phyloP scores from a whole-genome alignment of 2,797 vertebrate species.

The Stomatorhinus walkeri region DNA sequence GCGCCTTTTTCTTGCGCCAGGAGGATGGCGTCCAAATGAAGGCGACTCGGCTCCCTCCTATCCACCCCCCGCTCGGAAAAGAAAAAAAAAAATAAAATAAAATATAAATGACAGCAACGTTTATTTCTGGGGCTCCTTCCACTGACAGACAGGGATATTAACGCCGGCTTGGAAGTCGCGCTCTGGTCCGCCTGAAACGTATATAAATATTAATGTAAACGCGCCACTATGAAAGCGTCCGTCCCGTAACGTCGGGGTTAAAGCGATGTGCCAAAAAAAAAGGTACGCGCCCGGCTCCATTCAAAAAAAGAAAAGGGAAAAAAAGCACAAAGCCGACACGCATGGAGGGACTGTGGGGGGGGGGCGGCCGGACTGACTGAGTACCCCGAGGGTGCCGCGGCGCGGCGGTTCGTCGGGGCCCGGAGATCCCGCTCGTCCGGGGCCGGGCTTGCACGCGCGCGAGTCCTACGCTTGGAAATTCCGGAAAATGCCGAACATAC shows the following conservation, averaged over 20 bases:
- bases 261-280: conserved; percentile 6
- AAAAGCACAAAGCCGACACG: conserved; percentile 25
- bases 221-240: neutral
- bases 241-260: neutral
- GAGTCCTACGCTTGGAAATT: neutral
- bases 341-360: too few species aligned
- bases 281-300: conserved; percentile 17
- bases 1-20: conserved; percentile 68
- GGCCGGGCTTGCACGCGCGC: neutral
- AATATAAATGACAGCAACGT: conserved; percentile 31
- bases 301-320: conserved; percentile 20
- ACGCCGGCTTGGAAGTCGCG: neutral
- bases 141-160: neutral
- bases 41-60: conserved; percentile 52
- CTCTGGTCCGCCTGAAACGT: neutral
- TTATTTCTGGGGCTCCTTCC: conserved; percentile 7
- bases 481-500: neutral
- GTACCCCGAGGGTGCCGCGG: neutral
- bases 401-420: neutral
- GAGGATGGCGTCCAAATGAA: conserved; percentile 55
- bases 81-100: neutral
- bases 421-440: neutral
- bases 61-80: conserved; percentile 31
- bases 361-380: neutral
- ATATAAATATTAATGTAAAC: neutral